Evolutionary conservation across 2,797 vertebrate species (phyloP), one percentile per base, ranked within the genome.

Genomic region (Miopithecus talapoin): DNA sequence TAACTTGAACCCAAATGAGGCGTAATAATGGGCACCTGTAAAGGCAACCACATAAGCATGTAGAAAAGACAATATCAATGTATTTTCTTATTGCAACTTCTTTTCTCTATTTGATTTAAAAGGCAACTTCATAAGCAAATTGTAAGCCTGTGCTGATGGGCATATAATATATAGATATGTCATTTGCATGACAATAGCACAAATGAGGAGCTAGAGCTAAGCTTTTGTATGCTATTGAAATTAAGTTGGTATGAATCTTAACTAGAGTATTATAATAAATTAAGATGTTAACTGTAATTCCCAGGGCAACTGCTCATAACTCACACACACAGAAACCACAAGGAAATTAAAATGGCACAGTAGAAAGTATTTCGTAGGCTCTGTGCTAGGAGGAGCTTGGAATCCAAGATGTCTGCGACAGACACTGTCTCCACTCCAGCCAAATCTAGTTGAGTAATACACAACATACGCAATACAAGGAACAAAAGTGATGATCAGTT

Each of bases 401-500:
- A 22, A 36, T 33, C 55, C 53, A 12, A 74, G 33, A 55, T 1
- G 26, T 2, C 2, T 0, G 19, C 43, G 46, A 14, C 57, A 50
- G 78, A 28, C 64, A 13, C 46, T 22, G 33, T 14, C 22, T 48
- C 39, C 1, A 16, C 4, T 19, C 21, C 8, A 4, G 68, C 17
- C 55, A 24, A 39, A 79, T 22, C 28, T 39, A 12, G 75, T 85
- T 16, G 6, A 22, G 36, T 17, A 41, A 76, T 13, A 3, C 1
- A 5, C 19, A 16, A 10, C 5, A 50, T 26, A 46, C 53, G 9
- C 17, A 33, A 36, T 16, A 13, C 76, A 50, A n/a, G 57, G 41
- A 7, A 11, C 39, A 8, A 13, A 39, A 6, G 6, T 2, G 24
- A 55, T 1, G 2, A 30, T 4, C 8, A 30, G 55, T 17, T 24